Conservation (phyloP, 2,888 invertebrate species). For the Eudasyphora cyanicolor region DNA sequence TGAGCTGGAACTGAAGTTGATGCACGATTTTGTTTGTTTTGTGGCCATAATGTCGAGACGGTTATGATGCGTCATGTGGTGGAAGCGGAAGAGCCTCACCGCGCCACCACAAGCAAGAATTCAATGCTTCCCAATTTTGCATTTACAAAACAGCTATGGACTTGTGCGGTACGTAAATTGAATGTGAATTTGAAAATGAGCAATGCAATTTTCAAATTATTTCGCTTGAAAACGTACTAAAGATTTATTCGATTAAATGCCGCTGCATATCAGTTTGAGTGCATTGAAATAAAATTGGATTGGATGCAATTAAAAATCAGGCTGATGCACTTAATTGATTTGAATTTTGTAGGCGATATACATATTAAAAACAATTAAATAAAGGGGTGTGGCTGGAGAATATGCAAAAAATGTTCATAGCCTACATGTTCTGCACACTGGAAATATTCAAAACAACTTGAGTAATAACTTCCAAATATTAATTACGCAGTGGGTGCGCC, state of each 20-base stretch:
- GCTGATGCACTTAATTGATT: too few relatives aligned
- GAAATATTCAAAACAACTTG: too few relatives aligned
- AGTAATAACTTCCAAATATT: too few relatives aligned
- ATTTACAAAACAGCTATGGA: background rate
- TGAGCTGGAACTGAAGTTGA: background rate
- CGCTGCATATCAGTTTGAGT: background rate
- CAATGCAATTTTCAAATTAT: slow-evolving; percentile 40
- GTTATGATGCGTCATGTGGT: slow-evolving; percentile 7
- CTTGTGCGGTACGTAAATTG: background rate
- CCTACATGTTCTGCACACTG: too few relatives aligned
- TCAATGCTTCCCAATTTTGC: background rate
- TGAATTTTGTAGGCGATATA: too few relatives aligned
- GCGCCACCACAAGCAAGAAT: background rate
- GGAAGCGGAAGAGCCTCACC: background rate
- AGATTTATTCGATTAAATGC: slow-evolving; percentile 58
- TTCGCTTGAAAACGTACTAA: slow-evolving; percentile 47
- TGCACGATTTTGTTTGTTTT: background rate
- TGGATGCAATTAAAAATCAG: background rate
- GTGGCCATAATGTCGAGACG: background rate
- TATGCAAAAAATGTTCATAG: too few relatives aligned
- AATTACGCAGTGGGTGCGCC: too few relatives aligned
- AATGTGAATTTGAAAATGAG: background rate
- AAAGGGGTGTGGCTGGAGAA: too few relatives aligned
- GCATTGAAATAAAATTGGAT: background rate
- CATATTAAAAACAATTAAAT: too few relatives aligned